Evolutionary conservation across 2,113 vertebrate genomes (phyloP), one percentile per base, ranked within the genome.

Genomic region (Candoia aspera): DNA sequence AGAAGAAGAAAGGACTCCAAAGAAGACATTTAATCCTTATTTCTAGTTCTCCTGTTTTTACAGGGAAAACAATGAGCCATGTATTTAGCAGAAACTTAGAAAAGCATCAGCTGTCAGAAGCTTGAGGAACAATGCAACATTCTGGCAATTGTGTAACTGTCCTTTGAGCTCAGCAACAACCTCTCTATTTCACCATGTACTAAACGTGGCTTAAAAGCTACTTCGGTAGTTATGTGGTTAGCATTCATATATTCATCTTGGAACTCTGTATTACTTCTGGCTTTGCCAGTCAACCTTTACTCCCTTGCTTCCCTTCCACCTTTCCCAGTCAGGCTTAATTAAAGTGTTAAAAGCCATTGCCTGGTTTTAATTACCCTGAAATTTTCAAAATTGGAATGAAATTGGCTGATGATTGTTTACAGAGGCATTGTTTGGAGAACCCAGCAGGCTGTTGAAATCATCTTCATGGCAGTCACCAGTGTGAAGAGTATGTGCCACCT

Each of bases 341-440:
- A 97, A 97, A 96, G 95, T 96, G 94, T 95, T 96, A n/a, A n/a
- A 97, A 97, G 95, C 95, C 84, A 12, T 95, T 0, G 89, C 94
- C 95, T 97, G 96, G 95, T 96, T 98, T 98, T 97, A 98, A 97
- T 98, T 97, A 97, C 96, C 95, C 95, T 88, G 95, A 97, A 97
- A 97, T 96, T 95, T 95, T 49, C 1, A 96, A 96, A 95, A 97
- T 97, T 94, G 96, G 95, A 96, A 96, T 96, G 96, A 94, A 97
- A 97, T 95, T 91, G 84, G 96, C 95, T 73, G 26, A 96, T 88
- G 54, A 95, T 96, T 97, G 96, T 96, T 97, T 96, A 95, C 0
- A 0, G 91, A 90, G 89, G 91, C 0, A 0, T 91, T 94, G 96
- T 93, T 95, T 33, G 6, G 68, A 96, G 93, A 96, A 91, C 88